Percentiles rank a stretch among this genome's conserved stretches.
Conservation (phyloP, 2,113 vertebrate species). For the Vidua chalybeata region DNA sequence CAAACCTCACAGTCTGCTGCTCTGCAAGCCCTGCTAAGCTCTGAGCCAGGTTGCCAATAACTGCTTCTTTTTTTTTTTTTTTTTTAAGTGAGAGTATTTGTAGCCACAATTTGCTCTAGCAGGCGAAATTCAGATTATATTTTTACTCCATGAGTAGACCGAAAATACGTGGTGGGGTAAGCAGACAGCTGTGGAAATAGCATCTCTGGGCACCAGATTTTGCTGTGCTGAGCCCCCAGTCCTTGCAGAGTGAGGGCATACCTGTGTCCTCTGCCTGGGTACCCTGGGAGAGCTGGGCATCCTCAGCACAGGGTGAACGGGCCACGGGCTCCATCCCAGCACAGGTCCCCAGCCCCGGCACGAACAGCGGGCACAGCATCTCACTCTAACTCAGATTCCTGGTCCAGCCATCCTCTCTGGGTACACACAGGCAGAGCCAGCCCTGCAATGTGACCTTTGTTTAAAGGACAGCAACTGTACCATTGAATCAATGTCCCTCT, state of each 20-base stretch:
- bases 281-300: background rate
- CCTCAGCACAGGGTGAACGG: rapidly evolving
- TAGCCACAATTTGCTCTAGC: constrained; percentile 36
- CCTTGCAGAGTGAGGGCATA: background rate
- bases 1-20: constrained; percentile 4
- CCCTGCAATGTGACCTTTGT: constrained; percentile 46
- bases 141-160: background rate
- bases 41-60: constrained; percentile 13
- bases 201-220: background rate
- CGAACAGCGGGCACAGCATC: rapidly evolving
- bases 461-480: constrained; percentile 33
- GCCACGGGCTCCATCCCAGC: background rate
- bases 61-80: background rate
- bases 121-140: background rate
- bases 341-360: rapidly evolving
- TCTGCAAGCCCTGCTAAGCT: constrained; percentile 15
- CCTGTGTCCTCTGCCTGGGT: background rate
- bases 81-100: constrained; percentile 24
- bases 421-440: background rate
- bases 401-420: background rate
- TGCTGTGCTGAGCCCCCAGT: background rate
- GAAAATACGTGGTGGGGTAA: background rate
- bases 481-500: constrained; percentile 28
- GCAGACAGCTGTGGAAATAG: background rate
- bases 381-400: rapidly evolving